These are phyloP conservation scores for Stichodactyla helianthus DNA, from an alignment of 64 coral and sea anemone species.

Conservation along the genomic window DNA sequence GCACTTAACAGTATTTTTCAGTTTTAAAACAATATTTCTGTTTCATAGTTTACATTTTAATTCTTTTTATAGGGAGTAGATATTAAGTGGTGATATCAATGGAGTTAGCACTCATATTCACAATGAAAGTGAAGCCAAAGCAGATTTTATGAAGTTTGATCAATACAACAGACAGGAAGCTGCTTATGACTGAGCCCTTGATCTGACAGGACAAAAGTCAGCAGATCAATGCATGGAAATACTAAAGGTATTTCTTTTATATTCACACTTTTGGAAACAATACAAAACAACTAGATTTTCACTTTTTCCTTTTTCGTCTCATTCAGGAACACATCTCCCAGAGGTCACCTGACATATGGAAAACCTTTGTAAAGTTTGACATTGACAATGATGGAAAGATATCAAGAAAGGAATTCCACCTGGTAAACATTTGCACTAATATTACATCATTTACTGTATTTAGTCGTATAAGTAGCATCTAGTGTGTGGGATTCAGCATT, in stretches of 20 bases:
- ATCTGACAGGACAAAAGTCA: conserved; percentile 73
- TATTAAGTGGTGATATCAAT: conserved; percentile 81
- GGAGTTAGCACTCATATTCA: conserved; percentile 80
- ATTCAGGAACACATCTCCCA: too few species aligned
- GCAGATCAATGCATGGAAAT: conserved; percentile 83
- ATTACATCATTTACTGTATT: background rate
- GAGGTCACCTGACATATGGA: too few species aligned
- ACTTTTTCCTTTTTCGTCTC: too few species aligned
- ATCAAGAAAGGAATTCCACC: conserved; percentile 89
- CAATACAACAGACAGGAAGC: conserved; percentile 60
- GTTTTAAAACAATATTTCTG: background rate
- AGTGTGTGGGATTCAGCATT: too few species aligned
- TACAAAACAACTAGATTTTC: too few species aligned
- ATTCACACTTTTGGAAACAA: too few species aligned
- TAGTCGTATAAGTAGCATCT: too few species aligned
- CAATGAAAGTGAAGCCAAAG: conserved; percentile 90
- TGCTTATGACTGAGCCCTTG: conserved; percentile 64
- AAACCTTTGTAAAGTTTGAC: conserved; percentile 93
- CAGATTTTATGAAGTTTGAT: conserved; percentile 87
- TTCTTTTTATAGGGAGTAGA: conserved; percentile 64
- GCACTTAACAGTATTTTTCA: too few species aligned
- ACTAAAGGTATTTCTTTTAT: conserved; percentile 61
- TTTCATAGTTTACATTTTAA: background rate
- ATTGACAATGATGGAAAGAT: conserved; percentile 85
- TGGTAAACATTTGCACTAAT: conserved; percentile 32